Percentiles rank a stretch among this genome's conserved stretches.
These are phyloP conservation scores for Anadara kagoshimensis DNA, from an alignment of 1,140 invertebrate species.

Conservation along the genomic window DNA sequence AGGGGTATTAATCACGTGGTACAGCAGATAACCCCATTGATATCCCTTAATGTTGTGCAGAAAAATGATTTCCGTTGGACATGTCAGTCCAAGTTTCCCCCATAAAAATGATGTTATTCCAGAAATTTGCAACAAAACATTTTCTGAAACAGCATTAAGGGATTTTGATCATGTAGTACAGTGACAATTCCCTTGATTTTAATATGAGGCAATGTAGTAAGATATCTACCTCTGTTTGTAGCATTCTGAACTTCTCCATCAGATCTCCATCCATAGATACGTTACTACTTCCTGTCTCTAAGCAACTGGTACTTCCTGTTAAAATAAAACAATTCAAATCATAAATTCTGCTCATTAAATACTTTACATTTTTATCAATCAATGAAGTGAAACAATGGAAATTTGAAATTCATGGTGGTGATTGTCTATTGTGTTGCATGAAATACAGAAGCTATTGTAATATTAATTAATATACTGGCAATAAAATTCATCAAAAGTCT, in stretches of 20 bases:
- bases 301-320: slow-evolving; percentile 54
- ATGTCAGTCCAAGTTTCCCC: background rate
- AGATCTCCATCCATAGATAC: slow-evolving; percentile 50
- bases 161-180: background rate
- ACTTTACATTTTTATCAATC: slow-evolving; percentile 15
- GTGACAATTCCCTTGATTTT: too few species aligned
- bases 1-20: too few species aligned
- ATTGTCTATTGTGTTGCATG: too few species aligned
- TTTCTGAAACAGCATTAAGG: background rate
- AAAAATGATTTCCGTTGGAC: background rate
- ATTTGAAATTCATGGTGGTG: background rate
- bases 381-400: background rate
- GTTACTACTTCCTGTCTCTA: slow-evolving; percentile 44
- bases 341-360: background rate
- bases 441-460: too few species aligned
- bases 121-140: background rate
- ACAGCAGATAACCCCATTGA: background rate
- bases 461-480: too few species aligned
- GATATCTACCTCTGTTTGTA: slow-evolving; percentile 33
- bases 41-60: background rate
- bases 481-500: too few species aligned
- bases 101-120: background rate
- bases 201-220: background rate
- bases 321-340: slow-evolving; percentile 8
- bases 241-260: slow-evolving; percentile 13